Base-by-base conservation (phyloP, 1,140 invertebrate species). In the Daktulosphaira vitifoliae region DNA sequence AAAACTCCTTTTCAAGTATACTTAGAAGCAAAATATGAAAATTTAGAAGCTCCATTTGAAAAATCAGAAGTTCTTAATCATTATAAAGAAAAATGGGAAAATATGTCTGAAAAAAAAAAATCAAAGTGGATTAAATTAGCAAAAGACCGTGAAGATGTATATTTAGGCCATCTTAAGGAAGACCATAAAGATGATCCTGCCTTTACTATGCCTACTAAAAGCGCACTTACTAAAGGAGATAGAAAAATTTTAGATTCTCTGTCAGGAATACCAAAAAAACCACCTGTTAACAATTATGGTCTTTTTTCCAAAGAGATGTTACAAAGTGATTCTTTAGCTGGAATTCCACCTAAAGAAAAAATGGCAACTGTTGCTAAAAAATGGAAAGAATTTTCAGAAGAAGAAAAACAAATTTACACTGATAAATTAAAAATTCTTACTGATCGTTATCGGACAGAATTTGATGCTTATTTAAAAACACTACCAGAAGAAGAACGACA, bases 71-170 rank as follows among this genome's bases (percentile, higher is more conserved):
- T 62, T 15, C 39, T 18, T 8, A 62, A 62, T 16, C 18, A 62
- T 33, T 48, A 29, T 1, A 62, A 62, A 62, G 56, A 62, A 48
- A 48, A 62, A n/a, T 62, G 56, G 56, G 42, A 62, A 7, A 29
- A 13, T 13, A 44, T 62, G 56, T 13, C 56, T n/a, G 56, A 62
- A 33, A 62, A 62, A 18, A 62, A 62, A 62, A 62, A 62, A 48
- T 62, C 56, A 33, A 62, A 62, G 20, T 62, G 42, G 42, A 62
- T 62, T 48, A 62, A 46, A 46, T 62, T 62, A n/a, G 56, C 56
- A 5, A 46, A 62, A 1, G 56, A 62, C 26, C 25, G 56, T 15
- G 56, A 62, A 22, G 23, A 62, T 2, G 20, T 8, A 48, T 62
- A 62, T 33, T 62, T 62, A 33, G 44, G 3, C 1, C 42, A 48